Base-by-base conservation (phyloP, 2,797 vertebrate species). In the Cossypha niveicapilla region DNA sequence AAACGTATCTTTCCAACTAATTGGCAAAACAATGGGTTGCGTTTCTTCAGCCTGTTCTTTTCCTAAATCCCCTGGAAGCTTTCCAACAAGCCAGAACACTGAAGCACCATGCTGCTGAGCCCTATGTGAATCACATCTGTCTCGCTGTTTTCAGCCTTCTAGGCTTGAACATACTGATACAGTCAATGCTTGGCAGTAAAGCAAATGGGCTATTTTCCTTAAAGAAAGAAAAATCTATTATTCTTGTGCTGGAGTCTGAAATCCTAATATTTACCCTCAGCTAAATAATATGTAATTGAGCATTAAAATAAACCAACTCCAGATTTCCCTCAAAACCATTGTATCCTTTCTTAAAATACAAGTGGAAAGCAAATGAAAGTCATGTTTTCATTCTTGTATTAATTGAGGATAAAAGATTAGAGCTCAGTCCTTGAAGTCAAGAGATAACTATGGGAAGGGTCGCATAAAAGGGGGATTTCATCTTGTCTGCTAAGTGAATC, bases 141-240 rank as follows among this genome's bases (percentile, higher is more conserved):
- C 92, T 45, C 9, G 2, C 13, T 42, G 37, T 80, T 96, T 94
- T 73, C 79, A 94, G 90, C 83, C 92, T 96, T 87, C 63, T 76
- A 82, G 91, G 93, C 85, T 87, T 81, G 71, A 95, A 86, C 86
- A 87, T 95, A 97, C 91, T 97, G 96, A 95, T 95, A 92, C 71
- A 92, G 86, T 91, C 22, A 32, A 54, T 35, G 86, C 42, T 79
- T 83, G 61, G 87, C 70, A 61, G 86, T 32, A 95, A 86, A 92
- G 88, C 66, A 93, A 85, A 58, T 11, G 84, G 73, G 39, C 54
- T 42, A 42, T 73, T 88, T 78, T 47, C 58, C 79, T 87, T 47
- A n/a, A 94, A 83, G 88, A 90, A 92, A 80, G 44, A 42, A 94
- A 95, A 95, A 76, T 90, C 95, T 95, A 91, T 95, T 92, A 70